These are phyloP conservation scores for Paraescarpia echinospica DNA, from an alignment of 1,140 invertebrate genomes.

Conservation along the genomic window DNA sequence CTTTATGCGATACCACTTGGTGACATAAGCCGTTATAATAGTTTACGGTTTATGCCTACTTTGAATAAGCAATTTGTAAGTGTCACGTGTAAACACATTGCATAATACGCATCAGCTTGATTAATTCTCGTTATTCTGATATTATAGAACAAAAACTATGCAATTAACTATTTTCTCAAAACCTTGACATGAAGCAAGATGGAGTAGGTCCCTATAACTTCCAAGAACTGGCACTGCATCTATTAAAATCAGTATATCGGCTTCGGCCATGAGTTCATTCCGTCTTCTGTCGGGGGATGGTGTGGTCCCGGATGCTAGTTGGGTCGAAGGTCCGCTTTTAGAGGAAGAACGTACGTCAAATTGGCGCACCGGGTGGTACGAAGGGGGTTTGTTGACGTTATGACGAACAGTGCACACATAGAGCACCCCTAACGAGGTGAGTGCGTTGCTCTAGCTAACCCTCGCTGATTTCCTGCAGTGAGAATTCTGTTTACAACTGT, in stretches of 20 bases:
- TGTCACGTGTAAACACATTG: not conserved
- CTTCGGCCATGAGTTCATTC: not conserved
- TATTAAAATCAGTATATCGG: not conserved
- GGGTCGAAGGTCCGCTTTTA: too few species aligned
- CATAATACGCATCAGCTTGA: not conserved
- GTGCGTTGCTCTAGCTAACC: too few species aligned
- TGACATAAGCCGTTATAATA: not conserved
- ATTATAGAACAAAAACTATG: not conserved
- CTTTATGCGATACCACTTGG: not conserved
- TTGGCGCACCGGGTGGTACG: not conserved
- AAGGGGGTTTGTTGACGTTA: not conserved
- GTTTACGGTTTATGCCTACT: not conserved
- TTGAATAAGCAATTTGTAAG: not conserved
- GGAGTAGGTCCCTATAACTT: not conserved
- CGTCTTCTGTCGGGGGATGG: not conserved
- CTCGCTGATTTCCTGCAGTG: not conserved
- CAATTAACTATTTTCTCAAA: not conserved
- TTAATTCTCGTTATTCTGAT: not conserved
- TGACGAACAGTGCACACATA: not conserved
- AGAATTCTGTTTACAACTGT: not conserved
- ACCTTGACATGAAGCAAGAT: not conserved
- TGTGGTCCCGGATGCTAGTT: too few species aligned
- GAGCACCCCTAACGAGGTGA: not conserved
- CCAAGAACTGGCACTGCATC: not conserved
- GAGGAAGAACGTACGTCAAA: not conserved